These are phyloP conservation scores for Myopa tessellatipennis DNA, from an alignment of 2,888 invertebrate genomes.

Conservation along the genomic window DNA sequence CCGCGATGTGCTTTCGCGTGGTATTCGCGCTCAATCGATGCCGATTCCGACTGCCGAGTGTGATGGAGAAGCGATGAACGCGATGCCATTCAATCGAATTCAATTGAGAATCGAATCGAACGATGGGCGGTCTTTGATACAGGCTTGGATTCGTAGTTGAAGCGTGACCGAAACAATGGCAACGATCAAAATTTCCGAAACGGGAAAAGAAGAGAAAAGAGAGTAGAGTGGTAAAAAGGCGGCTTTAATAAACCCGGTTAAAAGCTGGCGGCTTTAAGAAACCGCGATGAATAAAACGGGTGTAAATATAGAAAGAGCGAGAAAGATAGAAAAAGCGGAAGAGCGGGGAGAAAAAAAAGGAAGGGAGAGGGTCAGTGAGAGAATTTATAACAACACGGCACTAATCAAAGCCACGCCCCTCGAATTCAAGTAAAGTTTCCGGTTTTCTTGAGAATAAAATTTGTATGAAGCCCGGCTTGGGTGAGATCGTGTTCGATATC, in stretches of 20 bases:
- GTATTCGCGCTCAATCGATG: slow-evolving; percentile 28
- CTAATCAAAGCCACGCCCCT: slow-evolving; percentile 9
- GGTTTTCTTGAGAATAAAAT: not conserved
- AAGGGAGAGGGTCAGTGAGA: not conserved
- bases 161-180: slow-evolving; percentile 55
- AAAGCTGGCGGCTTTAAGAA: not conserved
- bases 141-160: not conserved
- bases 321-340: not conserved
- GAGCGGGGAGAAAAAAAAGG: not conserved
- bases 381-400: not conserved
- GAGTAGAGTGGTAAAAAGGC: not conserved
- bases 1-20: not conserved
- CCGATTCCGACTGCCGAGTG: not conserved
- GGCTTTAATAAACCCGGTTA: not conserved
- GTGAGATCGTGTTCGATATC: slow-evolving; percentile 10
- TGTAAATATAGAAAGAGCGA: not conserved
- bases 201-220: not conserved
- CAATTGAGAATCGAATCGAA: slow-evolving; percentile 16
- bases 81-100: slow-evolving; percentile 26
- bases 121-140: slow-evolving; percentile 45
- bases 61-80: not conserved
- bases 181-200: slow-evolving; percentile 58
- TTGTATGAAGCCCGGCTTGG: not conserved
- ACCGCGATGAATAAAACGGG: not conserved
- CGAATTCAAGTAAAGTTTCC: not conserved